A percentile compares a stretch with the other conserved stretches of the same genome.
These are phyloP conservation scores for Unio delphinus DNA, from an alignment of 2,888 invertebrate genomes.

Conservation along the genomic window DNA sequence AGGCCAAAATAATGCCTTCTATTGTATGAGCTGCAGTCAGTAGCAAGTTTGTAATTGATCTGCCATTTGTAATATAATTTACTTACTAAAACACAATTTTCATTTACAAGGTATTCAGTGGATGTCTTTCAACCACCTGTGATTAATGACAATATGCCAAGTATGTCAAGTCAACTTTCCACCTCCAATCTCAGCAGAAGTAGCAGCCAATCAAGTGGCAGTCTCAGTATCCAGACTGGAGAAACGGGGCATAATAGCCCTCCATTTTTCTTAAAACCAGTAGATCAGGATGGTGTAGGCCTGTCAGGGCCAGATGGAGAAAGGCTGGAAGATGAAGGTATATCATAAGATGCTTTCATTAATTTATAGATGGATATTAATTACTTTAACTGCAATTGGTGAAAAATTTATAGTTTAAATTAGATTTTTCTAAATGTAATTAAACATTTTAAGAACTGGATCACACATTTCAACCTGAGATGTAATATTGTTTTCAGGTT, in stretches of 20 bases:
- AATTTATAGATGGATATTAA: background rate
- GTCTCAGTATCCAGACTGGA: constrained; percentile 57
- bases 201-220: constrained; percentile 62
- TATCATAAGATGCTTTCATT: background rate
- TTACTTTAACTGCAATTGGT: no score
- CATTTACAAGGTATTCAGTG: constrained; percentile 67
- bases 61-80: no score
- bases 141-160: constrained; percentile 39
- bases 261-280: constrained; percentile 67
- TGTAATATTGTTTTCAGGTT: no score
- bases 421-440: no score
- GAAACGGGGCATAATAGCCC: constrained; percentile 53
- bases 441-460: no score
- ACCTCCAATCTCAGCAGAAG: constrained; percentile 52
- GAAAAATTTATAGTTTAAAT: no score
- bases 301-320: constrained; percentile 54
- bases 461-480: no score
- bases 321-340: constrained; percentile 64
- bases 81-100: background rate
- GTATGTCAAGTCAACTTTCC: constrained; percentile 41
- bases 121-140: constrained; percentile 72
- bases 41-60: no score
- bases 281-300: constrained; percentile 62
- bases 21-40: no score
- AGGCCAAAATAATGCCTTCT: no score